A percentile compares a stretch with the other conserved stretches of the same genome.
Evolutionary conservation across 2,888 invertebrate species (phyloP).

Genomic region (Palloptera scutellata): DNA sequence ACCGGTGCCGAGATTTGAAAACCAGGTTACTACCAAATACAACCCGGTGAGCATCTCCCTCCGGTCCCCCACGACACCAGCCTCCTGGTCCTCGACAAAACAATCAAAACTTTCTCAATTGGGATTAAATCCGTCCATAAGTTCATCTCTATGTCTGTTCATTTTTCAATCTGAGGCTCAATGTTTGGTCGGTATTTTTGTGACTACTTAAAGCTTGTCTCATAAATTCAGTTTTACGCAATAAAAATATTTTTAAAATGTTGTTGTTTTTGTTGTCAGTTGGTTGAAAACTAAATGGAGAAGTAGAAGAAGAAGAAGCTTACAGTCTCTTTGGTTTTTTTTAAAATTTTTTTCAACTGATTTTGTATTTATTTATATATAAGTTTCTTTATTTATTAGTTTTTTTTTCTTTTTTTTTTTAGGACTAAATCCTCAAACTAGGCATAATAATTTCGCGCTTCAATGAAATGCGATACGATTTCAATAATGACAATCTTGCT

Average conservation of each 20-base stretch:
- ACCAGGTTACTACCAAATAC: too few relatives aligned
- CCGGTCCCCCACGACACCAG: too few relatives aligned
- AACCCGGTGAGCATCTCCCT: too few relatives aligned
- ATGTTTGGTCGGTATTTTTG: conserved; percentile 17
- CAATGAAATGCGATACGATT: conserved; percentile 47
- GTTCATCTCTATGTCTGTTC: too few relatives aligned
- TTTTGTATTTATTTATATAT: too few relatives aligned
- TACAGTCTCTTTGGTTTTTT: conserved; percentile 18
- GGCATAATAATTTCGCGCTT: conserved; percentile 48
- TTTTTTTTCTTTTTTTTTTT: not conserved
- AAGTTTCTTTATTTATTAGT: not conserved
- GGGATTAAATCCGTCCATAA: too few relatives aligned
- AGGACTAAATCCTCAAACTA: conserved; percentile 39
- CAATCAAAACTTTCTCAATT: too few relatives aligned
- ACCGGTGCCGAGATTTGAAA: too few relatives aligned
- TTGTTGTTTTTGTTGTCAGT: conserved; percentile 15
- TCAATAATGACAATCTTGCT: conserved; percentile 3
- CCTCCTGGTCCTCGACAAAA: too few relatives aligned
- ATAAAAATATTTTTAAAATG: conserved; percentile 41
- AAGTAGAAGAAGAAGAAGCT: not conserved
- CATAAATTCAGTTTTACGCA: conserved; percentile 45
- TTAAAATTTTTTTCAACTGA: not conserved
- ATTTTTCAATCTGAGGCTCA: not conserved
- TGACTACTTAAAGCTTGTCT: conserved; percentile 40
- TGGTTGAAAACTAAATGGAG: not conserved